Evolutionary conservation across 1,140 invertebrate genomes (phyloP).

Genomic region (Sitophilus oryzae): DNA sequence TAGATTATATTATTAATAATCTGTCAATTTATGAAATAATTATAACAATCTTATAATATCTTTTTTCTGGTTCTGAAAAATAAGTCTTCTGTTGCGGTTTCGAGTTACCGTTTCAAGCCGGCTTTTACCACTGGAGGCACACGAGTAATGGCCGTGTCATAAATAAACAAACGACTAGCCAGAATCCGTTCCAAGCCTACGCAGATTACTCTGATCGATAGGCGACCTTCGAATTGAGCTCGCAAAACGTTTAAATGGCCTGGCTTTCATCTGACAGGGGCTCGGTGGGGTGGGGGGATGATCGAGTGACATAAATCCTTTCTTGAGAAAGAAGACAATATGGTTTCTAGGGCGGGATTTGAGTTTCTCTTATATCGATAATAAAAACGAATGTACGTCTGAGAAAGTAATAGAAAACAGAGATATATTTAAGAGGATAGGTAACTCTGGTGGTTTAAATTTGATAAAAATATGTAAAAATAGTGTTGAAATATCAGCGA

Average conservation of each 20-base stretch:
- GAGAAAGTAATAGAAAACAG: too few relatives aligned
- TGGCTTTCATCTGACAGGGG: background rate
- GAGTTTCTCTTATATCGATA: background rate
- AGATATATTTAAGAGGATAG: too few relatives aligned
- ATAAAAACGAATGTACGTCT: too few relatives aligned
- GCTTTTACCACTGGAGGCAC: background rate
- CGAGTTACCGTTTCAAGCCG: background rate
- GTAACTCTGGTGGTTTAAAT: too few relatives aligned
- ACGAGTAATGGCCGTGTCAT: background rate
- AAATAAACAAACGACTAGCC: constrained; percentile 4
- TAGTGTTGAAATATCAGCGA: too few relatives aligned
- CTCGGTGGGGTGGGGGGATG: background rate
- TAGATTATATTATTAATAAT: too few relatives aligned
- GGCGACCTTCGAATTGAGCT: background rate
- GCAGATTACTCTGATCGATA: constrained; percentile 1
- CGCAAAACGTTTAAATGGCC: background rate
- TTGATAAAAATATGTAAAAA: too few relatives aligned
- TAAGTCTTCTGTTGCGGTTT: background rate
- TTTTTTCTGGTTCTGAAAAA: too few relatives aligned
- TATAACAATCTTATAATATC: too few relatives aligned
- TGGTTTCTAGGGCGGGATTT: background rate
- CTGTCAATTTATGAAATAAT: too few relatives aligned
- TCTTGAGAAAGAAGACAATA: background rate
- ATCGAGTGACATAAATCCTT: background rate
- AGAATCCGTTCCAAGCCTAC: background rate